Percentiles rank a stretch among this genome's conserved stretches.
These are phyloP conservation scores for Neomorphus geoffroyi DNA, from an alignment of 2,797 vertebrate species.

Conservation along the genomic window DNA sequence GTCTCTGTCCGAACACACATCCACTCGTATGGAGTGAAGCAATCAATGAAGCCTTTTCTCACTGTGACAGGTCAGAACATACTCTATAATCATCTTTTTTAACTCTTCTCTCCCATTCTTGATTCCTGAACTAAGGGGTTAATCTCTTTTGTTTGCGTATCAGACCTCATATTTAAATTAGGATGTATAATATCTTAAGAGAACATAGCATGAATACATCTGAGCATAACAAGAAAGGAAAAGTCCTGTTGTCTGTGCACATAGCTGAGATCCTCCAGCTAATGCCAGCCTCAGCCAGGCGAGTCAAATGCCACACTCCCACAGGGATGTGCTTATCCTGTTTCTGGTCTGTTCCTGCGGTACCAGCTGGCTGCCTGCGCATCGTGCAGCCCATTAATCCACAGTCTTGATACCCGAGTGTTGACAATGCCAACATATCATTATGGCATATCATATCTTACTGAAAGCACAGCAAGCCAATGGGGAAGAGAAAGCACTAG, in stretches of 20 bases:
- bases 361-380: background rate
- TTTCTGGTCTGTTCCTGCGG: background rate
- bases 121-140: too few relatives aligned
- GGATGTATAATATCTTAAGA: background rate
- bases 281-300: background rate
- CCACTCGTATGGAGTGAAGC: too few relatives aligned
- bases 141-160: too few relatives aligned
- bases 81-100: too few relatives aligned
- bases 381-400: background rate
- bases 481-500: background rate
- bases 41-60: too few relatives aligned
- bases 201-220: background rate
- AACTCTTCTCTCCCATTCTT: too few relatives aligned
- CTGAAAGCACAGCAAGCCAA: rapidly evolving
- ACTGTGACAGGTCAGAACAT: too few relatives aligned
- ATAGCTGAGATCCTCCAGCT: background rate
- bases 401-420: too few relatives aligned
- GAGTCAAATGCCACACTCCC: background rate
- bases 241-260: background rate
- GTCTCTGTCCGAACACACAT: too few relatives aligned
- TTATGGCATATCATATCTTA: rapidly evolving
- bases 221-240: background rate
- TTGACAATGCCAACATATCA: background rate
- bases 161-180: background rate
- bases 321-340: background rate